These are phyloP conservation scores for Eumeta japonica DNA, from an alignment of 1,140 invertebrate species.

Conservation along the genomic window DNA sequence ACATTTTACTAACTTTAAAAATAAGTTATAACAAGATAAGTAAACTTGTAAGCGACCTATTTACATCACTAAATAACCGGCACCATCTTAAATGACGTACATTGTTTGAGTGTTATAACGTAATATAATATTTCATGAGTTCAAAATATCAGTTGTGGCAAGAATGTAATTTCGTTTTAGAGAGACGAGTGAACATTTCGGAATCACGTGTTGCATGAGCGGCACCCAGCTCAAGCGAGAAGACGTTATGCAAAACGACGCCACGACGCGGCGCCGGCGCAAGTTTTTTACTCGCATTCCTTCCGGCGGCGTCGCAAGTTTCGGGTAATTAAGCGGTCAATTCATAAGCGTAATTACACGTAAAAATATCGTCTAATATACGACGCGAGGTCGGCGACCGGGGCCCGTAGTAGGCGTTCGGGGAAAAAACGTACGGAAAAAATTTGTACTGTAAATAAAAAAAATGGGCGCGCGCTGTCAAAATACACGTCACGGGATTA, in stretches of 20 bases:
- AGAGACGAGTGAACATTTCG: constrained; percentile 26
- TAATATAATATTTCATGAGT: too few species aligned
- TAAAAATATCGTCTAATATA: constrained; percentile 35
- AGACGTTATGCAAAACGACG: too few species aligned
- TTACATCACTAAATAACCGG: too few species aligned
- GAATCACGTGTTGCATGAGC: constrained; percentile 16
- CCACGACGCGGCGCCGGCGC: constrained; percentile 34
- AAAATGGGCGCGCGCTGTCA: constrained; percentile 39
- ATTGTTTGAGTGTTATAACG: too few species aligned
- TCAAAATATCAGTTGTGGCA: too few species aligned
- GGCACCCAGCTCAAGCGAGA: too few species aligned
- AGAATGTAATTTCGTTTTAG: constrained; percentile 28
- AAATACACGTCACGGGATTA: constrained; percentile 49
- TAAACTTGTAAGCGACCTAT: too few species aligned
- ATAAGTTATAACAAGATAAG: too few species aligned
- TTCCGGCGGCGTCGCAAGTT: constrained; percentile 30
- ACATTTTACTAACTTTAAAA: too few species aligned
- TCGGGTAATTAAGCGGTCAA: constrained; percentile 48
- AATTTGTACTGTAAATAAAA: constrained; percentile 28
- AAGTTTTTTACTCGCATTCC: constrained; percentile 32
- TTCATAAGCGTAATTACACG: constrained; percentile 45
- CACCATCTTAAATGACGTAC: too few species aligned
- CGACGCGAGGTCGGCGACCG: constrained; percentile 23
- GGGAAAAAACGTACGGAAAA: constrained; percentile 28
- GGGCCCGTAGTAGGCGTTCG: constrained; percentile 9